These are phyloP conservation scores for Anastatus disparis DNA, from an alignment of 1,140 invertebrate genomes.

Conservation along the genomic window DNA sequence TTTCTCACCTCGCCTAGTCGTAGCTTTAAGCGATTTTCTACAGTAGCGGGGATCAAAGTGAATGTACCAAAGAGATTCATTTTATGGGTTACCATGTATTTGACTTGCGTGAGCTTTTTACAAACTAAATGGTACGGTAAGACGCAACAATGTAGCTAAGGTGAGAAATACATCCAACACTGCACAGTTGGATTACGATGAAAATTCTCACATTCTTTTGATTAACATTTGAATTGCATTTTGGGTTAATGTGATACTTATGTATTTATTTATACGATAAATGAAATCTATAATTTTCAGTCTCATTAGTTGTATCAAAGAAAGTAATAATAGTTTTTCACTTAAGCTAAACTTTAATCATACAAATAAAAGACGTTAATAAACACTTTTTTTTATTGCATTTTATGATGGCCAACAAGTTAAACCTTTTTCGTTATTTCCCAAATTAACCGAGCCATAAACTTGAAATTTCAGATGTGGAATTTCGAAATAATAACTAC, in stretches of 20 bases:
- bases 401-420: too few relatives aligned
- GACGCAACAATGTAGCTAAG: neutral
- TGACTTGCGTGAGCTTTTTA: slow-evolving; percentile 13
- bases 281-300: too few relatives aligned
- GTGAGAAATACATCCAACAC: slow-evolving; percentile 4
- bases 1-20: too few relatives aligned
- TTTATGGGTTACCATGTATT: neutral
- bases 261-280: too few relatives aligned
- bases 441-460: too few relatives aligned
- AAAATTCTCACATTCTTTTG: slow-evolving; percentile 2
- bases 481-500: slow-evolving; percentile 59
- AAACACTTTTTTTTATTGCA: slow-evolving; percentile 56
- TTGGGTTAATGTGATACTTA: too few relatives aligned
- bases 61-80: slow-evolving; percentile 13
- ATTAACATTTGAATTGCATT: neutral
- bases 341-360: neutral
- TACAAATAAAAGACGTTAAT: neutral
- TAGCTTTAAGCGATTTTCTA: slow-evolving; percentile 20
- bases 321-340: neutral
- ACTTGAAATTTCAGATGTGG: too few relatives aligned
- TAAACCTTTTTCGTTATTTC: too few relatives aligned
- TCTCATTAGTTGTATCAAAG: too few relatives aligned
- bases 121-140: neutral
- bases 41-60: slow-evolving; percentile 1
- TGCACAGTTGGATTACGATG: slow-evolving; percentile 15